phyloP scores from a whole-genome alignment of 2,797 vertebrate species.

The Melanotaenia pygmaea region DNA sequence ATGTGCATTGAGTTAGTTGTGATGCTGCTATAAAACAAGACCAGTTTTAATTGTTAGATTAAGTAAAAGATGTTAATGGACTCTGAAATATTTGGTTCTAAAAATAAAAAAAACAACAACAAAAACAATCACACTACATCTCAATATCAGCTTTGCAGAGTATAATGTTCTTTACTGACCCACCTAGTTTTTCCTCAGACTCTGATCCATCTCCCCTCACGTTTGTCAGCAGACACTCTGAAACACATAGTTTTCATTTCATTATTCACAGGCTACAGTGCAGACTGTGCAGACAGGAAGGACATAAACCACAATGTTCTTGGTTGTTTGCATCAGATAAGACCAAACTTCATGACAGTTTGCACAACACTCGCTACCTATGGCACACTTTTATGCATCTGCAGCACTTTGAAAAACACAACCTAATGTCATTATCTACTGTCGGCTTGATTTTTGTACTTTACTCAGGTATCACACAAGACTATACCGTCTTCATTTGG shows the following conservation, averaged over 20 bases:
- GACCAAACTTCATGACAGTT: not conserved
- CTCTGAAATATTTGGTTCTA: not conserved
- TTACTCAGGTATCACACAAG: too few relatives aligned
- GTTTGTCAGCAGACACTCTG: slow-evolving; percentile 59
- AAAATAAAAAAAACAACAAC: not conserved
- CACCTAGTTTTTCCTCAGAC: slow-evolving; percentile 56
- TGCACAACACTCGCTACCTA: not conserved
- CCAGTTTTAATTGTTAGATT: too few relatives aligned
- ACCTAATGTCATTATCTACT: not conserved
- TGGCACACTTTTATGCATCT: not conserved
- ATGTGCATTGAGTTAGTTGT: too few relatives aligned
- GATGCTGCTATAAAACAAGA: too few relatives aligned
- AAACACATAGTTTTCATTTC: slow-evolving; percentile 41
- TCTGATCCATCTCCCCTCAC: slow-evolving; percentile 59
- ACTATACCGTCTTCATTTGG: not conserved
- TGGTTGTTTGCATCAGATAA: slow-evolving; percentile 43
- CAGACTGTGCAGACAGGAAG: slow-evolving; percentile 44
- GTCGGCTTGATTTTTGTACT: too few relatives aligned
- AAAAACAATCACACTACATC: too few relatives aligned
- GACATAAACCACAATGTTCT: not conserved
- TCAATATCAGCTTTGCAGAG: not conserved
- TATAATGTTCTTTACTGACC: slow-evolving; percentile 2
- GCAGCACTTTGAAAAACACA: not conserved
- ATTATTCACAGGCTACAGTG: slow-evolving; percentile 21
- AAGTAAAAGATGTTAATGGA: not conserved